These are phyloP conservation scores for Callionymus lyra DNA, from an alignment of 2,113 vertebrate species.

Conservation along the genomic window DNA sequence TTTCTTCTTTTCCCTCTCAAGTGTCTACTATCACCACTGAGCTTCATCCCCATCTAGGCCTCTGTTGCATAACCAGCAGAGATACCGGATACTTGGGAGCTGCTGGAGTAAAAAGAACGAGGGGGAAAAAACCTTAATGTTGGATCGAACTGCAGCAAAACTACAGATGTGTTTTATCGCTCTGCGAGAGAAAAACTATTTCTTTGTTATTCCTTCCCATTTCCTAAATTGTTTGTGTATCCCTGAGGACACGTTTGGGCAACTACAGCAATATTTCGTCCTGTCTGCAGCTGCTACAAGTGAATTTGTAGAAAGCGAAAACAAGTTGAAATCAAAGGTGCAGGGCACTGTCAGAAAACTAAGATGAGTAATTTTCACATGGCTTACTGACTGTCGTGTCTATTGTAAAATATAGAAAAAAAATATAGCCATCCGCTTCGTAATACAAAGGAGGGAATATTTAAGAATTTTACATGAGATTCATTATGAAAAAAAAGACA, in stretches of 20 bases:
- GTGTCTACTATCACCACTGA: slow-evolving; percentile 26
- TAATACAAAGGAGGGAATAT: not conserved
- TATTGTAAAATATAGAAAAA: too few relatives aligned
- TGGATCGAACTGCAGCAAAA: slow-evolving; percentile 17
- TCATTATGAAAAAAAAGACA: too few relatives aligned
- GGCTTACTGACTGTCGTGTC: too few relatives aligned
- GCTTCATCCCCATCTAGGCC: slow-evolving; percentile 47
- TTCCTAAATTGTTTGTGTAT: slow-evolving; percentile 1
- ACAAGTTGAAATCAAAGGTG: too few relatives aligned
- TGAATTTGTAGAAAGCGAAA: too few relatives aligned
- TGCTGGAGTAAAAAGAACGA: slow-evolving; percentile 28
- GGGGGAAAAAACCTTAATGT: slow-evolving; percentile 1
- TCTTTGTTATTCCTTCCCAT: slow-evolving; percentile 1
- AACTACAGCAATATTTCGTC: slow-evolving; percentile 3
- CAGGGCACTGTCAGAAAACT: too few relatives aligned
- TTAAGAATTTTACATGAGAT: too few relatives aligned
- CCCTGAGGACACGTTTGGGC: slow-evolving; percentile 9
- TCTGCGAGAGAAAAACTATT: slow-evolving; percentile 13
- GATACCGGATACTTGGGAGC: slow-evolving; percentile 44
- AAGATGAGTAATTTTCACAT: too few relatives aligned
- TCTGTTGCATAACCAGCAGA: slow-evolving; percentile 54
- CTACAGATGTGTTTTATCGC: slow-evolving; percentile 8
- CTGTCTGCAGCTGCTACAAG: not conserved
- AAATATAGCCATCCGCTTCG: not conserved
- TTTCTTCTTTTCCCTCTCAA: slow-evolving; percentile 17